Conservation (phyloP, 2,888 invertebrate species). For the Ormyrus pomaceus region DNA sequence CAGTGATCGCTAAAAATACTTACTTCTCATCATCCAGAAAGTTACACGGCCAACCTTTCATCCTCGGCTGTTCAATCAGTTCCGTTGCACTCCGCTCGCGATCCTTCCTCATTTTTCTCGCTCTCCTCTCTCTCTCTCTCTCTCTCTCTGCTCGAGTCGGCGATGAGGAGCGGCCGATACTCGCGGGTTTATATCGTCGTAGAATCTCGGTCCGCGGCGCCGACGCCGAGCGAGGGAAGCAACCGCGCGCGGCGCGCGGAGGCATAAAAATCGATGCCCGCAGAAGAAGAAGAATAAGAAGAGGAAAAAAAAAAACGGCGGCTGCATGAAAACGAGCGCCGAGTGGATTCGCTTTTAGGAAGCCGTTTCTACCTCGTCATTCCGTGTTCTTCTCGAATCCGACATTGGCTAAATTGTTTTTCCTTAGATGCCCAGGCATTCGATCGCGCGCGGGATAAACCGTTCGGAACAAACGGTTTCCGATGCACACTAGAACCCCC, state of each 20-base stretch:
- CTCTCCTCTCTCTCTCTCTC: neutral
- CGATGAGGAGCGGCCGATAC: constrained; percentile 5
- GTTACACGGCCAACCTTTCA: too few species aligned
- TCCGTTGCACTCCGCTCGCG: neutral
- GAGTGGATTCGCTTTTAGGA: constrained; percentile 40
- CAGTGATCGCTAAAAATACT: too few species aligned
- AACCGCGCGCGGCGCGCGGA: too few species aligned
- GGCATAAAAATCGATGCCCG: constrained; percentile 3
- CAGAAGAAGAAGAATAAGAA: neutral
- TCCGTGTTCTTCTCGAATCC: neutral
- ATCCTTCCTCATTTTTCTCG: constrained; percentile 1
- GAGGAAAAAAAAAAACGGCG: constrained; percentile 15
- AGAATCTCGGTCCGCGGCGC: neutral
- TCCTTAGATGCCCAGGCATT: constrained; percentile 1
- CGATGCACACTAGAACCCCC: constrained; percentile 2
- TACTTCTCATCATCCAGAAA: too few species aligned
- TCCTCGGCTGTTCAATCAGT: too few species aligned
- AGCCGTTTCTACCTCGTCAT: constrained; percentile 30
- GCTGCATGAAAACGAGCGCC: constrained; percentile 16
- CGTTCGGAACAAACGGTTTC: constrained; percentile 40
- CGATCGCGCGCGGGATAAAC: constrained; percentile 27
- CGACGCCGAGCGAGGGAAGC: constrained; percentile 24
- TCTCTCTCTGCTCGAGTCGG: constrained; percentile 1
- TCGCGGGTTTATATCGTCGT: neutral
- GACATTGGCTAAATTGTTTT: constrained; percentile 23